Base-by-base conservation (phyloP, 2,888 invertebrate genomes). In the Herminia tarsipennalis region DNA sequence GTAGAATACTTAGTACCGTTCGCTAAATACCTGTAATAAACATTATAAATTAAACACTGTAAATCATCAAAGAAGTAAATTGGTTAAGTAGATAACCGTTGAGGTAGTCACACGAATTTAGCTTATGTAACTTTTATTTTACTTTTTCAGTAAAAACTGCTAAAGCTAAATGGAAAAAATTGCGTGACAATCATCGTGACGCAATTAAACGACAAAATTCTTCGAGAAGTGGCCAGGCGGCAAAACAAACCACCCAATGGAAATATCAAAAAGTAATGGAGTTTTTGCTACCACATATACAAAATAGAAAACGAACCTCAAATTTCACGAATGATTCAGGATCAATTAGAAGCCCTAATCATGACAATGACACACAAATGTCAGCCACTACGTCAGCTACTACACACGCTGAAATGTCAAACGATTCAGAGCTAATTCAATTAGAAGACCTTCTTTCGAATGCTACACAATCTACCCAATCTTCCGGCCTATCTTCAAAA, bases 211-310 rank as follows among this genome's bases (percentile, higher is more conserved):
- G 20, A 20, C 20, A 20, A 5, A 44, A 40, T 20, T 20, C 20
- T 20, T 22, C 20, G 3, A 20, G 5, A 20, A 20, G 20, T 20
- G 20, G 20, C 20, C 20, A 20, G 20, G 20, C 20, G 20, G 20
- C 20, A 3, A 20, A 20, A 5, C 5, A 20, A 5, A 20, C 14
- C 20, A 22, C 21, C 27, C 35, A 44, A 45, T 53, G 53, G 48
- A 48, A 48, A 45, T 48, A 48, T 48, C 41, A 44, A 28, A 41
- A 53, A 24, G 29, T 34, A 22, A 53, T 48, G 53, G 39, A 43
- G 41, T 48, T 37, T 29, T 38, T 53, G 24, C 33, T 51, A 25
- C 55, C 55, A 12, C 51, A 54, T 21, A 55, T 57, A 45, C 18
- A 28, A 16, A 54, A 51, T 30, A 48, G 57, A 52, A 43, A 44